These are phyloP conservation scores for Antidorcas marsupialis DNA, from an alignment of 2,113 vertebrate species.

Conservation along the genomic window DNA sequence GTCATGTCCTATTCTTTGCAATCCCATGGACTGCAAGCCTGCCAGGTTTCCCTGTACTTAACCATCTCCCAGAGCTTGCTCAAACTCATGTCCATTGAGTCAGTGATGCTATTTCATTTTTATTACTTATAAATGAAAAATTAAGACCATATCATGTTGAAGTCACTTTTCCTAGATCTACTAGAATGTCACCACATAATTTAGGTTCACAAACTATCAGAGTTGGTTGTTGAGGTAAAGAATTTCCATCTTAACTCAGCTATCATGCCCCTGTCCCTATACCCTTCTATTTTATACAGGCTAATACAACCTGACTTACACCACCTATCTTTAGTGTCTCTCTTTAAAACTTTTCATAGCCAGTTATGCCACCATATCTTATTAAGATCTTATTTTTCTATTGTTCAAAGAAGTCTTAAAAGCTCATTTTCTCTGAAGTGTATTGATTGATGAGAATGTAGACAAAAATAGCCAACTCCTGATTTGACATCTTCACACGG, in stretches of 20 bases:
- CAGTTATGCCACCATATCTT: neutral
- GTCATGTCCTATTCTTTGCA: neutral
- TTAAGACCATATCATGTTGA: neutral
- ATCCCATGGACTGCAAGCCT: neutral
- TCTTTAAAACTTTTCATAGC: neutral
- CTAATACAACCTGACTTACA: neutral
- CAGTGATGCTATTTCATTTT: neutral
- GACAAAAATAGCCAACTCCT: neutral
- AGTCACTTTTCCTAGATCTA: neutral
- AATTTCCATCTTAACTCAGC: neutral
- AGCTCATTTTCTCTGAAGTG: neutral
- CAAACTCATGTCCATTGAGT: neutral
- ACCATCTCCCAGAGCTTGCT: neutral
- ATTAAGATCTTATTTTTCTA: neutral
- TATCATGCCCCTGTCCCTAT: neutral
- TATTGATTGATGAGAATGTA: neutral
- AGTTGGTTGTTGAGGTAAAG: neutral
- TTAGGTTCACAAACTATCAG: neutral
- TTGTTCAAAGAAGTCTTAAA: neutral
- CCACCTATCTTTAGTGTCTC: neutral
- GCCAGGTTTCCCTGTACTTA: neutral
- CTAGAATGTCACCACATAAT: neutral
- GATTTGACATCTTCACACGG: neutral
- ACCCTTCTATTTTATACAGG: neutral
- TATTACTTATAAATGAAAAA: conserved; percentile 27